These are phyloP conservation scores for Hippoglossus hippoglossus DNA, from an alignment of 2,797 vertebrate genomes.

Conservation along the genomic window DNA sequence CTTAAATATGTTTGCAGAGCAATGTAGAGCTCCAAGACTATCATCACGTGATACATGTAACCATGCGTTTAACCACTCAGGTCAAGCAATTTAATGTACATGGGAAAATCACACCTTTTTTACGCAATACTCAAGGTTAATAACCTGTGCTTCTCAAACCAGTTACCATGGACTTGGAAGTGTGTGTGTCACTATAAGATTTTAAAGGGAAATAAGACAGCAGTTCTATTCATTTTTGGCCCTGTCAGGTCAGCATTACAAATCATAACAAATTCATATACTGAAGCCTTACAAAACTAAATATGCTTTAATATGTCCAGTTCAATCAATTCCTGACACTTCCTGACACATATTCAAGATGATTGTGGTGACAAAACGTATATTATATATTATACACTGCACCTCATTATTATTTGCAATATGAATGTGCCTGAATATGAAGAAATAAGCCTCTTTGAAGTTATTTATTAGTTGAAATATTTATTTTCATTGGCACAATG, in stretches of 20 bases:
- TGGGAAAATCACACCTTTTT: neutral
- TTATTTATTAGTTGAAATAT: neutral
- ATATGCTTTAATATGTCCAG: neutral
- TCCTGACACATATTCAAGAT: neutral
- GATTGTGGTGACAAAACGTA: neutral
- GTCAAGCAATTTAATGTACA: neutral
- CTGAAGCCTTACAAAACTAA: neutral
- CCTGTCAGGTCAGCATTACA: too few relatives aligned
- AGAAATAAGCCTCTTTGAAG: constrained; percentile 22
- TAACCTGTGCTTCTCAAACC: neutral
- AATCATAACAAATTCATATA: neutral
- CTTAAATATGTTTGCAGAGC: neutral
- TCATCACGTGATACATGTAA: neutral
- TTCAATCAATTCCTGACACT: neutral
- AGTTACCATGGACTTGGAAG: neutral
- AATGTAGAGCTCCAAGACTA: neutral
- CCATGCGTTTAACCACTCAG: neutral
- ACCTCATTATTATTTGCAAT: neutral
- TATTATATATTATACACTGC: neutral
- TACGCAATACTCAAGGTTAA: neutral
- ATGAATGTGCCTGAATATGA: neutral
- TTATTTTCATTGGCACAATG: constrained; percentile 9
- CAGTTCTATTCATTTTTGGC: neutral
- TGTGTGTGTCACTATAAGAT: too few relatives aligned
- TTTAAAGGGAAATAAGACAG: neutral